phyloP scores from a whole-genome alignment of 2,888 invertebrate species.

The Drosophila infuscata region DNA sequence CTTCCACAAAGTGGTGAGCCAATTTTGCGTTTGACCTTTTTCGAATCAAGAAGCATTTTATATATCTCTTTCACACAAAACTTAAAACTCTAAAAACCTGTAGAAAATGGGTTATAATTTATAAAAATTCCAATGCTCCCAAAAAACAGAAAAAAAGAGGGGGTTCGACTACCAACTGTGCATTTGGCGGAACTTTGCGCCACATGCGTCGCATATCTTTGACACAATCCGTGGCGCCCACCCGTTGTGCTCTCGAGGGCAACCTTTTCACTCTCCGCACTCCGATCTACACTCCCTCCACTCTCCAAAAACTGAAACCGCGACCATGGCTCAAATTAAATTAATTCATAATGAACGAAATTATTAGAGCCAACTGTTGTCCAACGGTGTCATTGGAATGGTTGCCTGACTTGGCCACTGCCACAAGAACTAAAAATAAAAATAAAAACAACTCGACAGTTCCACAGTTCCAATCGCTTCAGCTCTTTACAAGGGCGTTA shows the following conservation, averaged over 20 bases:
- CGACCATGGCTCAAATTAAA: conserved; percentile 66
- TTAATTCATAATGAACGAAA: conserved; percentile 79
- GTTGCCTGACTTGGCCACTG: neutral
- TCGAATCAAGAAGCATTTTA: conserved; percentile 37
- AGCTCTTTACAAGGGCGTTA: conserved; percentile 70
- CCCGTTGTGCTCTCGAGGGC: conserved; percentile 77
- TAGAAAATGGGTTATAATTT: conserved; percentile 63
- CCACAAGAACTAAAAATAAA: conserved; percentile 5
- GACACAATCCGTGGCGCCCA: conserved; percentile 80
- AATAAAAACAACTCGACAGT: neutral
- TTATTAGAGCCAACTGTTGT: conserved; percentile 68
- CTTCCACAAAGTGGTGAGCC: conserved; percentile 53
- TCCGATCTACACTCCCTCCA: neutral
- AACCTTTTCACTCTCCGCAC: conserved; percentile 64
- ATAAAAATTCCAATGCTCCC: conserved; percentile 59
- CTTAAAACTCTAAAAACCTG: conserved; percentile 48
- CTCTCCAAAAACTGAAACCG: conserved; percentile 29
- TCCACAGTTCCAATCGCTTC: conserved; percentile 19
- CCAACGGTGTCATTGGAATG: conserved; percentile 46
- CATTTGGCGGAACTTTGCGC: conserved; percentile 81
- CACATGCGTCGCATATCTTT: conserved; percentile 80
- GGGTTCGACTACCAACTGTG: conserved; percentile 70
- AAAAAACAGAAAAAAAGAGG: neutral
- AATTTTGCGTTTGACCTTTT: conserved; percentile 77
- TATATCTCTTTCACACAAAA: conserved; percentile 22